Conservation (phyloP, 2,888 invertebrate genomes). For the Saturnia japonica region DNA sequence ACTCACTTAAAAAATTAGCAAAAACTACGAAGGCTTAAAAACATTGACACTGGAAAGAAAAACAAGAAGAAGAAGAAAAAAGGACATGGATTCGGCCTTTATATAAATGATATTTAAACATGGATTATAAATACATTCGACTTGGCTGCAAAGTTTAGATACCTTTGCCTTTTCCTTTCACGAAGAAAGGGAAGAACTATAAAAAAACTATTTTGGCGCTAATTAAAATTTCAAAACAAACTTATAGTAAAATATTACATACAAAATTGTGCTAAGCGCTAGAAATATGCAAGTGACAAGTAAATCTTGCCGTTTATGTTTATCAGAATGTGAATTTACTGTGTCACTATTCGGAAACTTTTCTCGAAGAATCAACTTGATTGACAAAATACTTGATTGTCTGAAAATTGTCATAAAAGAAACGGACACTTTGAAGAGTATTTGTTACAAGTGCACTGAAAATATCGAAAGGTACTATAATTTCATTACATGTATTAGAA, state of each 20-base stretch:
- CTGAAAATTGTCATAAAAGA: constrained; percentile 64
- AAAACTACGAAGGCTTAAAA: no score
- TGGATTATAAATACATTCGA: no score
- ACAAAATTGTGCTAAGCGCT: constrained; percentile 11
- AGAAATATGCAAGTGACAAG: constrained; percentile 60
- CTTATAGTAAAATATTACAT: constrained; percentile 2
- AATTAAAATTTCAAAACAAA: constrained; percentile 31
- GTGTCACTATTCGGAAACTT: constrained; percentile 62
- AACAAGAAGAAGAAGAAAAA: no score
- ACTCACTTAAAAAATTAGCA: no score
- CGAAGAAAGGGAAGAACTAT: no score
- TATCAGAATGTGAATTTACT: constrained; percentile 66
- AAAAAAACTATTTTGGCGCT: constrained; percentile 33
- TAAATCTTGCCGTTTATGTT: constrained; percentile 65
- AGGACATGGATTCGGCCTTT: no score
- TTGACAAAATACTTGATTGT: constrained; percentile 66
- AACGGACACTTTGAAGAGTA: constrained; percentile 55
- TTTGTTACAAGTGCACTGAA: constrained; percentile 68
- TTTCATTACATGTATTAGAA: constrained; percentile 57
- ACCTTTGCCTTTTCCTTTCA: no score
- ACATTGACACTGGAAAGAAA: no score
- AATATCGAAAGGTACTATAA: constrained; percentile 67
- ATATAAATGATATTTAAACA: no score
- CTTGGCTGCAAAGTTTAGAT: no score
- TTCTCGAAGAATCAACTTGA: constrained; percentile 56